phyloP scores from a whole-genome alignment of 2,888 invertebrate genomes.

The Lordiphosa fenestrarum region DNA sequence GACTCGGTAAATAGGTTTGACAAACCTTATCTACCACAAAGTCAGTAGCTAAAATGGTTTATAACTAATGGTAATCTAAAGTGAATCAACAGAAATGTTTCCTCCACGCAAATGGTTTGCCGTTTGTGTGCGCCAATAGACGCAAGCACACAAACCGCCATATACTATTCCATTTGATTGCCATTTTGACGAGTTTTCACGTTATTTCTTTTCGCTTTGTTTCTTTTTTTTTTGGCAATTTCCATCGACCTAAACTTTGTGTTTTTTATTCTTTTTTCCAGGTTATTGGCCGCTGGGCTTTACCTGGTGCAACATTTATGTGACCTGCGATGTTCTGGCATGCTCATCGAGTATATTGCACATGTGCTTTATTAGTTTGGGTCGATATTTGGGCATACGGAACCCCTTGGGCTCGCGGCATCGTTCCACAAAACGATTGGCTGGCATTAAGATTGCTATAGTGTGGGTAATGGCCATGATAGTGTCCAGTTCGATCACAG shows the following conservation, averaged over 20 bases:
- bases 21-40: too few species aligned
- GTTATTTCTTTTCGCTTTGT: constrained; percentile 1
- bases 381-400: constrained; percentile 92
- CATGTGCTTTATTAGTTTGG: constrained; percentile 94
- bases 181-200: constrained; percentile 7
- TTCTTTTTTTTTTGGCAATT: neutral
- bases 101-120: neutral
- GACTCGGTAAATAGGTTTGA: too few species aligned
- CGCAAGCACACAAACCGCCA: constrained; percentile 22
- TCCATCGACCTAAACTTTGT: constrained; percentile 1
- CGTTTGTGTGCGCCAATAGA: neutral
- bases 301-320: constrained; percentile 96
- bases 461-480: constrained; percentile 96
- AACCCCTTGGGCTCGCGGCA: constrained; percentile 93
- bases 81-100: neutral
- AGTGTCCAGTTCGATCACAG: constrained; percentile 92
- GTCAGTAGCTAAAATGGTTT: too few species aligned
- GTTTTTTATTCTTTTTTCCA: constrained; percentile 74
- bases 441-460: constrained; percentile 92
- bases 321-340: constrained; percentile 96
- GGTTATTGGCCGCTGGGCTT: constrained; percentile 96
- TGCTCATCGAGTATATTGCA: constrained; percentile 98
- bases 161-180: constrained; percentile 37
- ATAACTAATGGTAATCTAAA: too few species aligned
- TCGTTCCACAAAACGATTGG: constrained; percentile 90